Evolutionary conservation across 1,140 invertebrate genomes (phyloP).

Genomic region (Bombus picipes): DNA sequence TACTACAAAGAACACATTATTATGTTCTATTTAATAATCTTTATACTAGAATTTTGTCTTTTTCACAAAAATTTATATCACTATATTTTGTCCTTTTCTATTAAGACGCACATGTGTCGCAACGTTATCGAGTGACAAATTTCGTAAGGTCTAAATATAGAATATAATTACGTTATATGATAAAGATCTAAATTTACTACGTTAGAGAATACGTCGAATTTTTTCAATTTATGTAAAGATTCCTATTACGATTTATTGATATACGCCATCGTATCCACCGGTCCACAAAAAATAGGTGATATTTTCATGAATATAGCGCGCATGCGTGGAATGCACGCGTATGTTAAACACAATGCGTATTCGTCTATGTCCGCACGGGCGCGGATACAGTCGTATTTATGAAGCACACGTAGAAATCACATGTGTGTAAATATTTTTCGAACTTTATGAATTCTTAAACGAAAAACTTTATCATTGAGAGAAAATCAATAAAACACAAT

Average conservation of each 20-base stretch:
- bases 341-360: conserved; percentile 19
- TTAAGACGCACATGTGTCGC: not conserved
- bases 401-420: conserved; percentile 34
- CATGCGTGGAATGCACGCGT: conserved; percentile 13
- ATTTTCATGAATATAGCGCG: not conserved
- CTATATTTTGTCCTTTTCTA: not conserved
- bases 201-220: too few species aligned
- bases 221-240: not conserved
- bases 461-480: not conserved
- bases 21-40: not conserved
- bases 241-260: too few species aligned
- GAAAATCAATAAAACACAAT: not conserved
- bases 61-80: not conserved
- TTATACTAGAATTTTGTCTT: not conserved
- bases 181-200: not conserved
- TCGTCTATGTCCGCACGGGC: not conserved
- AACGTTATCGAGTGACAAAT: not conserved
- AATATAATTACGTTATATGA: not conserved
- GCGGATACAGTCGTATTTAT: conserved; percentile 21
- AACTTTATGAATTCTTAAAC: not conserved
- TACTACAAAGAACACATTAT: too few species aligned
- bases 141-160: not conserved
- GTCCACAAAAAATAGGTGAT: conserved; percentile 16
- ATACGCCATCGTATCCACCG: not conserved
- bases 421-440: conserved; percentile 16